Evolutionary conservation across 1,140 invertebrate genomes (phyloP), one percentile per base, ranked within the genome.

Genomic region (Calliopsis andreniformis): DNA sequence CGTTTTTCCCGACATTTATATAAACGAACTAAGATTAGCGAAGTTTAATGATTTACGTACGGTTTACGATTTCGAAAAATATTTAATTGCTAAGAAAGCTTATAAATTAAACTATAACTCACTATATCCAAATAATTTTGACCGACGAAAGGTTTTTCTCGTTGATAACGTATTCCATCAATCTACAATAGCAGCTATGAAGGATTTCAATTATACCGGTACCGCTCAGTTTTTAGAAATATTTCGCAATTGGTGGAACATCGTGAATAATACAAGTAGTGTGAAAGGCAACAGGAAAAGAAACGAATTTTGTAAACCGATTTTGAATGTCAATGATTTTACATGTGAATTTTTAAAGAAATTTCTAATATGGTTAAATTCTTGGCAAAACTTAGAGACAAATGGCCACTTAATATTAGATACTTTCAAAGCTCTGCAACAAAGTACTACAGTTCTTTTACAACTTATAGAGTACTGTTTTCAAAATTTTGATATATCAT

Each of bases 211-310:
- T 32, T 32, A 20, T 35, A 42, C 62, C 1, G 43, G 3, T 66
- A 55, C 51, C n/a, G 47, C 32, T 7, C 28, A 49, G 23, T 53
- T 68, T 68, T 51, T 68, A 49, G 42, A 64, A 64, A 64, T 47
- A 64, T 42, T 64, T 23, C 16, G n/a, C 32, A 61, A 61, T 10
- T 39, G 58, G 58, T 61, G 32, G 32, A 20, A 39, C 20, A 61
- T 61, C 25, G 58, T 61, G 12, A 61, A 61, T 6, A 43, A 35
- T 35, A 61, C 18, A 39, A 43, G 39, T 61, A 35, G n/a, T 61
- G 35, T 61, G 14, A 61, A 61, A 61, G 58, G 58, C 20, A 39
- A 35, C 6, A 61, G 39, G 30, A 35, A 43, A 61, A n/a, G 39
- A 61, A 61, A 61, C 20, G 39, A 35, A 39, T 43, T 61, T 61